Evolutionary conservation across 2,888 invertebrate genomes (phyloP), one percentile per base, ranked within the genome.

Genomic region (Megalurothrips usitatus): DNA sequence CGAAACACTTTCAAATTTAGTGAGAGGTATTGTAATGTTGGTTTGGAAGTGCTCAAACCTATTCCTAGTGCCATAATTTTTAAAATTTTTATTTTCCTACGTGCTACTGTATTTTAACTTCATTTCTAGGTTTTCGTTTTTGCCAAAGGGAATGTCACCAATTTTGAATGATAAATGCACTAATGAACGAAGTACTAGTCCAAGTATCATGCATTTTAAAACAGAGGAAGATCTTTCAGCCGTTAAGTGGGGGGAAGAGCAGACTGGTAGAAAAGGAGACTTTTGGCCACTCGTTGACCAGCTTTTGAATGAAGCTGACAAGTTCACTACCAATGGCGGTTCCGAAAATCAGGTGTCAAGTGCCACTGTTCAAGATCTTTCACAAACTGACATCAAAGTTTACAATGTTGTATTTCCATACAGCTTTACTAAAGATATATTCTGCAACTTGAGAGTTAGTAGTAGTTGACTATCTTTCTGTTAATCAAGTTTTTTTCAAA

Each of bases 71-170:
- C n/a, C n/a, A n/a, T n/a, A n/a, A n/a, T n/a, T n/a, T n/a, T n/a
- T 52, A 17, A 4, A 52, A 52, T 52, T 26, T 58, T 58, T 6
- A 10, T 43, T 6, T 43, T 43, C 34, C 6, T 43, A 43, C 6
- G 14, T 58, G 58, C 17, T 17, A 58, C 58, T 58, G 14, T 58
- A 58, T 19, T 58, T 58, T 88, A 84, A 86, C 82, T 84, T 91
- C 17, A 87, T 85, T 80, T 87, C 87, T 83, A 87, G 91, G 84
- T 86, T 86, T n/a, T 86, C 87, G 48, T 90, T 90, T 86, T 83
- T 91, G 52, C 91, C 91, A 0, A 91, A 91, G 89, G 91, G 91
- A 19, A 87, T 91, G 87, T 91, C 91, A 12, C 91, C 89, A 79
- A 89, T 91, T 83, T 87, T 90, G 80, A 85, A 87, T 84, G 87